These are phyloP conservation scores for Nothura maculosa DNA, from an alignment of 2,797 vertebrate genomes.

Conservation along the genomic window DNA sequence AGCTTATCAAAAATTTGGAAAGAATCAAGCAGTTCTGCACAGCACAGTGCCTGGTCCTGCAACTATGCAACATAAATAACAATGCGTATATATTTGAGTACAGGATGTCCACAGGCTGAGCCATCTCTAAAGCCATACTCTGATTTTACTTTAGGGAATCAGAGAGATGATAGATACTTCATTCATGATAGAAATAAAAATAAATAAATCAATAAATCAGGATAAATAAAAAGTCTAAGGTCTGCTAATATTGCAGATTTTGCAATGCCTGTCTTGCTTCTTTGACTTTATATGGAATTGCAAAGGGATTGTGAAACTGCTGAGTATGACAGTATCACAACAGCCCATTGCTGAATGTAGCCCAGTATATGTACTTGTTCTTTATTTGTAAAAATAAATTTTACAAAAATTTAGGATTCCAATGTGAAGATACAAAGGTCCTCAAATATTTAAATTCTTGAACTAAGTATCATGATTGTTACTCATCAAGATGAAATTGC, in stretches of 20 bases:
- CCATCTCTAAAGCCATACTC: not conserved
- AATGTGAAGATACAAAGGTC: not conserved
- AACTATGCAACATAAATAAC: not conserved
- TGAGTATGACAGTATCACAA: not conserved
- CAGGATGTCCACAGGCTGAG: not conserved
- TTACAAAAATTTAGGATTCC: not conserved
- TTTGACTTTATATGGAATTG: not conserved
- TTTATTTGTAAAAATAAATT: not conserved
- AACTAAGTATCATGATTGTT: not conserved
- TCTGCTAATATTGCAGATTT: not conserved
- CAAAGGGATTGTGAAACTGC: not conserved
- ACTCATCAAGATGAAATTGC: not conserved
- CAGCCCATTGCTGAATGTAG: not conserved
- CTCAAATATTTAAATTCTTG: not conserved
- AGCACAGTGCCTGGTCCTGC: not conserved
- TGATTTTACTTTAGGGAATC: not conserved
- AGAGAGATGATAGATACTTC: not conserved
- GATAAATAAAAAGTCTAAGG: too few relatives aligned
- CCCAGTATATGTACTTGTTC: not conserved
- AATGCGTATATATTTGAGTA: not conserved
- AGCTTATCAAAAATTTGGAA: not conserved
- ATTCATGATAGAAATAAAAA: not conserved
- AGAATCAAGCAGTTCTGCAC: not conserved
- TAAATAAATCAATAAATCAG: too few relatives aligned
- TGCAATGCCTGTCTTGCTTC: not conserved